phyloP scores from a whole-genome alignment of 2,113 vertebrate genomes.

The Zosterops borbonicus region DNA sequence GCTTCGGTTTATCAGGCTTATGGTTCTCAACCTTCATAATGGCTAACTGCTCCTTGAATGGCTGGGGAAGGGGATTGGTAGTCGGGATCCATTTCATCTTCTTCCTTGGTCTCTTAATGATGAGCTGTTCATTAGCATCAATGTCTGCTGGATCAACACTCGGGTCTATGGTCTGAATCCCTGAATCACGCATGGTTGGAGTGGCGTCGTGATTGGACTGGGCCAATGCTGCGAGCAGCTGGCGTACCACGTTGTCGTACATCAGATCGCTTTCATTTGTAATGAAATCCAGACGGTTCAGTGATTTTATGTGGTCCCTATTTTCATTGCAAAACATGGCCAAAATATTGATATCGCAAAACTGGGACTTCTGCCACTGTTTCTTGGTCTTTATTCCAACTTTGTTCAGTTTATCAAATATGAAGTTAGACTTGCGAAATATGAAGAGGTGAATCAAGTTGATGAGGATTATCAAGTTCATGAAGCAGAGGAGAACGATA shows the following conservation, averaged over 20 bases:
- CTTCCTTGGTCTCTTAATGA: slow-evolving; percentile 93
- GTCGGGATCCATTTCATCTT: slow-evolving; percentile 97
- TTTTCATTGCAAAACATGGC: slow-evolving; percentile 99
- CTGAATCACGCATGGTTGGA: slow-evolving; percentile 91
- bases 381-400: slow-evolving; percentile 95
- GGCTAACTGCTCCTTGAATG: slow-evolving; percentile 92
- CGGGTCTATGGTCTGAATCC: slow-evolving; percentile 90
- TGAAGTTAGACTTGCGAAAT: slow-evolving; percentile 98
- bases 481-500: slow-evolving; percentile 89
- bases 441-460: slow-evolving; percentile 97
- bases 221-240: slow-evolving; percentile 92
- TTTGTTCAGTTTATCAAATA: slow-evolving; percentile 98
- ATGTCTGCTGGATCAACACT: slow-evolving; percentile 87
- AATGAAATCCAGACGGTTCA: slow-evolving; percentile 98
- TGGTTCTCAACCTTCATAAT: slow-evolving; percentile 89
- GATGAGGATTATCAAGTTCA: slow-evolving; percentile 94
- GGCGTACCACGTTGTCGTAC: slow-evolving; percentile 98
- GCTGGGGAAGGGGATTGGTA: slow-evolving; percentile 92
- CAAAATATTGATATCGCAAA: slow-evolving; percentile 99
- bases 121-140: slow-evolving; percentile 82
- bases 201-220: slow-evolving; percentile 96
- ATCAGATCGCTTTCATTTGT: slow-evolving; percentile 98
- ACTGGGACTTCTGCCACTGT: slow-evolving; percentile 97
- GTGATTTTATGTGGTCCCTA: slow-evolving; percentile 97
- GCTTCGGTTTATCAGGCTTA: slow-evolving; percentile 93